A percentile compares a stretch with the other conserved stretches of the same genome.
These are phyloP conservation scores for Laspeyria flexula DNA, from an alignment of 2,888 invertebrate species.

Conservation along the genomic window DNA sequence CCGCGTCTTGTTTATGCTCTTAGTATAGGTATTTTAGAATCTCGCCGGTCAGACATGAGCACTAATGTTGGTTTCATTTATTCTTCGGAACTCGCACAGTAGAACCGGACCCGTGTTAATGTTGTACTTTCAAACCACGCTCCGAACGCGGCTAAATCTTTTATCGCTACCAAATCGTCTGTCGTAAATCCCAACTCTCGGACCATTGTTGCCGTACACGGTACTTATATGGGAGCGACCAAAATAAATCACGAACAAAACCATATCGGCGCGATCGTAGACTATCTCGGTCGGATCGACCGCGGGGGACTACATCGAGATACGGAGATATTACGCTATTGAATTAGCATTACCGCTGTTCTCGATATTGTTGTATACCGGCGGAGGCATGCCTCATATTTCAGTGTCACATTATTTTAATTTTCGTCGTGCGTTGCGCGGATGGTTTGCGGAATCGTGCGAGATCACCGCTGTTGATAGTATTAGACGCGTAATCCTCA, in stretches of 20 bases:
- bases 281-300: slow-evolving; percentile 74
- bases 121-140: slow-evolving; percentile 52
- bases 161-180: slow-evolving; percentile 83
- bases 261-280: slow-evolving; percentile 82
- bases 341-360: slow-evolving; percentile 84
- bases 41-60: slow-evolving; percentile 30
- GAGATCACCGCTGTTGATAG: slow-evolving; percentile 68
- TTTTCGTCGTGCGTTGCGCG: slow-evolving; percentile 64
- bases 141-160: slow-evolving; percentile 66
- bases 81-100: slow-evolving; percentile 33
- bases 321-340: slow-evolving; percentile 80
- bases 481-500: slow-evolving; percentile 68
- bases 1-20: slow-evolving; percentile 46
- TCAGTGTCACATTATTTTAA: slow-evolving; percentile 74
- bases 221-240: slow-evolving; percentile 82
- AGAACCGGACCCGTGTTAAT: slow-evolving; percentile 53
- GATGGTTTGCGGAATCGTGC: slow-evolving; percentile 66
- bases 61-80: slow-evolving; percentile 48
- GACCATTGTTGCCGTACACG: slow-evolving; percentile 80
- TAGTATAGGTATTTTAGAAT: slow-evolving; percentile 45
- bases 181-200: slow-evolving; percentile 78
- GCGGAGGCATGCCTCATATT: slow-evolving; percentile 64
- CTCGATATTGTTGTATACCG: slow-evolving; percentile 65
- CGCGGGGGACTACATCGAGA: slow-evolving; percentile 70
- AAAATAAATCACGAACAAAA: slow-evolving; percentile 84